Percentiles rank a stretch among this genome's conserved stretches.
Conservation (phyloP, 2,797 vertebrate species). For the Acanthurus lineatus region DNA sequence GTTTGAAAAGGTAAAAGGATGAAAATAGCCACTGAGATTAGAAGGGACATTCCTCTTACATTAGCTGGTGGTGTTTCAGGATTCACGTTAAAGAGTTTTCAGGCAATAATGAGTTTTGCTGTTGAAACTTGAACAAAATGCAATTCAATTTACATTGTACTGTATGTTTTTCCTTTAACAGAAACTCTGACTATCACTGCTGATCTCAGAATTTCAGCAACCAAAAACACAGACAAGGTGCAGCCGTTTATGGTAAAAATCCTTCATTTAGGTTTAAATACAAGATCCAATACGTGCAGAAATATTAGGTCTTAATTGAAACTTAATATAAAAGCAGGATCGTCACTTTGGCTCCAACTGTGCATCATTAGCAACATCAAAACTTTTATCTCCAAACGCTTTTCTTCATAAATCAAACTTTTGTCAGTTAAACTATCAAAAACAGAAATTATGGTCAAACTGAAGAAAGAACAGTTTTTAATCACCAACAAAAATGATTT, state of each 20-base stretch:
- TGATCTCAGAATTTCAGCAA: neutral
- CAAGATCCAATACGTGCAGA: neutral
- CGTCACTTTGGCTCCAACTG: neutral
- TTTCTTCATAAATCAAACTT: neutral
- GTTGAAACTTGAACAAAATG: too few relatives aligned
- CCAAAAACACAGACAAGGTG: neutral
- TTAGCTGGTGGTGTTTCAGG: neutral
- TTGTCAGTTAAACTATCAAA: neutral
- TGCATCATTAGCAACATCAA: neutral
- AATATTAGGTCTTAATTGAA: too few relatives aligned
- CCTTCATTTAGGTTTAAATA: neutral
- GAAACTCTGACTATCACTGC: neutral
- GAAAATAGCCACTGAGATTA: neutral
- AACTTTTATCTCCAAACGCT: neutral
- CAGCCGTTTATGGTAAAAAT: neutral
- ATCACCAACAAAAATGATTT: neutral
- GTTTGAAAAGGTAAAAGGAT: neutral
- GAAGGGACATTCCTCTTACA: neutral
- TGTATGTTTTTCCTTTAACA: too few relatives aligned
- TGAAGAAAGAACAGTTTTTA: constrained; percentile 24
- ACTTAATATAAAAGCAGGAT: neutral
- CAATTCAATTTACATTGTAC: too few relatives aligned
- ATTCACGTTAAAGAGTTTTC: neutral
- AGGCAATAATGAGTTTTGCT: too few relatives aligned
- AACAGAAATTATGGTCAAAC: neutral